Base-by-base conservation (phyloP, 2,113 vertebrate species). In the Phrynosoma blainvillii region DNA sequence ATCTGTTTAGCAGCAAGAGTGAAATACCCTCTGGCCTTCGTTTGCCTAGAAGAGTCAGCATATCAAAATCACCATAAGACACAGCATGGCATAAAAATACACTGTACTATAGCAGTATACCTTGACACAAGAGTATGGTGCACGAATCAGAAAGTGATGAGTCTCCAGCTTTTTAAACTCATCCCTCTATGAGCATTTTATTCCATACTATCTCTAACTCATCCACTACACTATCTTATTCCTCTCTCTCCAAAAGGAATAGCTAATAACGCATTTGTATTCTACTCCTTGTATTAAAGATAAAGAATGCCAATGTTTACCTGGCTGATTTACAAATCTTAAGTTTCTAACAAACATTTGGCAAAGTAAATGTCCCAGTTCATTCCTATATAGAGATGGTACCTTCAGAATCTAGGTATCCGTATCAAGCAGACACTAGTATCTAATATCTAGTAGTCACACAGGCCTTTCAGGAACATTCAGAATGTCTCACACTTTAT, bases 251-350 rank as follows among this genome's bases (percentile, higher is more conserved):
- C 9, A 62, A 32, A 21, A 80, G n/a, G 21, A 40, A 13, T 83
- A 83, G 9, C 36, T 87, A 36, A 16, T 62, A 71, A 0, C 13
- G 25, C 76, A 90, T 90, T 91, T 87, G 23, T 89, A 88, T 47
- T 47, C 79, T 89, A 85, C 56, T 14, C 79, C 32, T 42, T 23
- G 9, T 62, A 8, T 40, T 21, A 62, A 36, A 32, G 27, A 2
- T 14, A 8, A 56, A 8, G 9, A 13, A 62, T 59, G 1, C 27
- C 62, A 80, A 82, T 78, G 81, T 83, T 21, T 36, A 62, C 11
- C 14, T 5, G 0, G 2, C 40, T 70, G n/a, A 10, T 84, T 89
- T 92, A 52, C 59, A 90, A 83, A 70, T 68, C 83, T 90, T 52
- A 6, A 12, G 23, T 18, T 68, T 36, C 79, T 81, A 65, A 65